A percentile compares a stretch with the other conserved stretches of the same genome.
phyloP scores from a whole-genome alignment of 1,140 invertebrate genomes.

The Drosophila dunni region DNA sequence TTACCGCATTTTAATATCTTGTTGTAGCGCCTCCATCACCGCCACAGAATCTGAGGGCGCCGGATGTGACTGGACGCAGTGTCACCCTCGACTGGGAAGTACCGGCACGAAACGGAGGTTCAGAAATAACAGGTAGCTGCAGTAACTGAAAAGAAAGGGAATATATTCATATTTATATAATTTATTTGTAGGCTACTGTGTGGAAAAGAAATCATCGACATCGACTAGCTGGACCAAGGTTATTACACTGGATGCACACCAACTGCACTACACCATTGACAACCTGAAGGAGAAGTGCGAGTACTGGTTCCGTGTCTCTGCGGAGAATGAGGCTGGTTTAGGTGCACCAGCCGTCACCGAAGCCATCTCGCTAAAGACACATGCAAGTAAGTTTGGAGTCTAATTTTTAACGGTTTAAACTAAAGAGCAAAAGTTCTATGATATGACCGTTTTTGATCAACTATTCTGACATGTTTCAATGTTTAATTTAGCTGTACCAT shows the following conservation, averaged over 20 bases:
- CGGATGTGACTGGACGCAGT: constrained; percentile 93
- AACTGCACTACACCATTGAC: constrained; percentile 91
- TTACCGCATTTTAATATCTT: background rate
- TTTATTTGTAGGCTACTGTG: constrained; percentile 90
- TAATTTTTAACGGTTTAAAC: background rate
- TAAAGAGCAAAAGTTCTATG: too few relatives aligned
- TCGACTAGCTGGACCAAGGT: constrained; percentile 95
- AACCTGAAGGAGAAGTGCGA: constrained; percentile 95
- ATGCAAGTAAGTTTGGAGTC: constrained; percentile 93
- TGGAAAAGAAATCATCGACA: constrained; percentile 93
- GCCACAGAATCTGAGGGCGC: constrained; percentile 91
- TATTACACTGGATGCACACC: constrained; percentile 91
- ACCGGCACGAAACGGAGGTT: constrained; percentile 93
- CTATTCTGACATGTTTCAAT: background rate
- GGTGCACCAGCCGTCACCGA: constrained; percentile 92
- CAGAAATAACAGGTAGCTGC: constrained; percentile 90
- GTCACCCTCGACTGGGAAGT: constrained; percentile 94
- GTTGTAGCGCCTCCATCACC: constrained; percentile 91
- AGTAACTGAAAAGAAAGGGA: background rate
- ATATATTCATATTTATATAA: background rate
- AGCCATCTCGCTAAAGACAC: constrained; percentile 94
- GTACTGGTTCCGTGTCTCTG: constrained; percentile 95
- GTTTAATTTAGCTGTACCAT: constrained; percentile 90
- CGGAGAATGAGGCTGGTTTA: constrained; percentile 95
- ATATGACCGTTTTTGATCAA: background rate